phyloP scores from a whole-genome alignment of 2,113 vertebrate species.

The Phaethornis superciliosus region DNA sequence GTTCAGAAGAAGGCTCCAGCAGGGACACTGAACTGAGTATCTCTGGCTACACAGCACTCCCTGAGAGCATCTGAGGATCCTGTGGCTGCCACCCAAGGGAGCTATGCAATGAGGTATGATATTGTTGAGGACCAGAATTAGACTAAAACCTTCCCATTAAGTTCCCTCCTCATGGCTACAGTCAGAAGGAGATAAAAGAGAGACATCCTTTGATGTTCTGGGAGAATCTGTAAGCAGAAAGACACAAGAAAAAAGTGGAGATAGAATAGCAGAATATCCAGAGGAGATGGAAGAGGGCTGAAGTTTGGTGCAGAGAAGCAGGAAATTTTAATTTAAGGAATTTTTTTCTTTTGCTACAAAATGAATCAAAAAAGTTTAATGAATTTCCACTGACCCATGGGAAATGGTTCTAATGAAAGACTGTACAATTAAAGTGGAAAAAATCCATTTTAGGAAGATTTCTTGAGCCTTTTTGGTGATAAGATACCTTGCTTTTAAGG shows the following conservation, averaged over 20 bases:
- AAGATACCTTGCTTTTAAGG: background rate
- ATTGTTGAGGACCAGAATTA: background rate
- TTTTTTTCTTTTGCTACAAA: background rate
- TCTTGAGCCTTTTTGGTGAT: background rate
- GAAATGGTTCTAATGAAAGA: background rate
- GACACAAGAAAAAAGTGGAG: background rate
- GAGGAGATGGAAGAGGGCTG: background rate
- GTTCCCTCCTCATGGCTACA: background rate
- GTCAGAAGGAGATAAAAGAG: background rate
- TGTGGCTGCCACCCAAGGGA: background rate
- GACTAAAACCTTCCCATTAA: background rate
- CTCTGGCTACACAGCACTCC: background rate
- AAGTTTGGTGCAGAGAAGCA: background rate
- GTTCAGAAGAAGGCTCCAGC: background rate
- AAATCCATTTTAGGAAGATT: background rate
- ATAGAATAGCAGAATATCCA: background rate
- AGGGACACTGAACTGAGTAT: background rate
- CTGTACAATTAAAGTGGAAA: background rate
- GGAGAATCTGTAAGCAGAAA: background rate
- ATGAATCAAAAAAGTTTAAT: background rate
- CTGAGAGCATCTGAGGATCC: background rate
- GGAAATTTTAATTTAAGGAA: too few relatives aligned
- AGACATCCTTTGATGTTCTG: background rate
- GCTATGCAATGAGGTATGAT: background rate
- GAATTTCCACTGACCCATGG: fast-evolving